These are phyloP conservation scores for Heliconius charithonia DNA, from an alignment of 2,888 invertebrate species.

Conservation along the genomic window DNA sequence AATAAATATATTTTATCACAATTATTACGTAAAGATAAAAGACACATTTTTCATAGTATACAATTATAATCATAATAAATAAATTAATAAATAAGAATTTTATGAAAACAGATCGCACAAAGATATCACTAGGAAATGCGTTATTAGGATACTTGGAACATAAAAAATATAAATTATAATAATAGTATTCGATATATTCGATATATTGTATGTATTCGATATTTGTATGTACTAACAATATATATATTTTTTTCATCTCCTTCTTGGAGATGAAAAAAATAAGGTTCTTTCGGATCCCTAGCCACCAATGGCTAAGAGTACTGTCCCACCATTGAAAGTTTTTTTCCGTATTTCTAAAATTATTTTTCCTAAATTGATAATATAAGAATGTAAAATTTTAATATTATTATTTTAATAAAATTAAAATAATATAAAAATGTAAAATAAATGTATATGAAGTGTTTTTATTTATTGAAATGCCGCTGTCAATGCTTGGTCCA, in stretches of 20 bases:
- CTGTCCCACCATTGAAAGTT: background rate
- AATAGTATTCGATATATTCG: constrained; percentile 6
- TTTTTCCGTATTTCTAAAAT: background rate
- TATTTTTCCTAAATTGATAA: background rate
- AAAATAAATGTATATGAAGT: background rate
- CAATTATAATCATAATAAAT: background rate
- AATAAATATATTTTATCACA: constrained; percentile 9
- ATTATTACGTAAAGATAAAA: constrained; percentile 2
- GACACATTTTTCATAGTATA: background rate
- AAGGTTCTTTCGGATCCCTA: background rate
- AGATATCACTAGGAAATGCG: constrained; percentile 17
- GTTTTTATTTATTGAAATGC: constrained; percentile 60
- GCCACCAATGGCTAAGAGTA: background rate
- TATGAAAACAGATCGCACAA: background rate
- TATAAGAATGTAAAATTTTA: background rate
- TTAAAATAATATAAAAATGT: no score
- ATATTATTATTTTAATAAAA: no score
- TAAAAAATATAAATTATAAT: background rate
- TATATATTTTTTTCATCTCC: background rate
- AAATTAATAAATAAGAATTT: background rate
- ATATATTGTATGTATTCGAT: no score
- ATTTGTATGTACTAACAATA: background rate
- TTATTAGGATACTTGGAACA: constrained; percentile 7
- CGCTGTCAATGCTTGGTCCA: constrained; percentile 90
- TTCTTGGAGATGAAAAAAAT: no score